These are phyloP conservation scores for Percopsis omiscomaycus DNA, from an alignment of 2,797 vertebrate species.

Conservation along the genomic window DNA sequence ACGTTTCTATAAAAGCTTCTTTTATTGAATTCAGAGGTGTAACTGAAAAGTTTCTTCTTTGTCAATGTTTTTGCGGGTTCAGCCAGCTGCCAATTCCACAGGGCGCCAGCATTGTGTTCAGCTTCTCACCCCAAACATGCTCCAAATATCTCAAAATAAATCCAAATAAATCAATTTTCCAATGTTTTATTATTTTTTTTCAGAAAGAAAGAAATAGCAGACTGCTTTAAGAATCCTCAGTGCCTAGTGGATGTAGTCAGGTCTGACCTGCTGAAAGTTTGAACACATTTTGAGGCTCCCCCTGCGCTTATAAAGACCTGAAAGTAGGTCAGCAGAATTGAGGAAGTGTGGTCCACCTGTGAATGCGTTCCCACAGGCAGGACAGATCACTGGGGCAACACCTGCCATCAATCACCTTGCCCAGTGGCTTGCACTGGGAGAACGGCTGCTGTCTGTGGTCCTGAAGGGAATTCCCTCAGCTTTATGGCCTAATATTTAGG, in stretches of 20 bases:
- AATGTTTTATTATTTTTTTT: too few relatives aligned
- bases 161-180: too few relatives aligned
- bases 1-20: constrained; percentile 19
- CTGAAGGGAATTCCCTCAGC: background rate
- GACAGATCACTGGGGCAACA: constrained; percentile 2
- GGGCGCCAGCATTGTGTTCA: too few relatives aligned
- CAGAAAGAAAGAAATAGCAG: background rate
- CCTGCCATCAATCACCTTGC: constrained; percentile 6
- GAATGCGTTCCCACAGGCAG: background rate
- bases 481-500: background rate
- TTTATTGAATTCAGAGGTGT: constrained; percentile 15
- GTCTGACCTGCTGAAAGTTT: background rate
- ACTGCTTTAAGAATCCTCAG: background rate
- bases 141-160: too few relatives aligned
- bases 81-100: too few relatives aligned
- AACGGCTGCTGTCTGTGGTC: background rate
- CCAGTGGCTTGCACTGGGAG: background rate
- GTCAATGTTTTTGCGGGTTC: too few relatives aligned
- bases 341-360: constrained; percentile 1
- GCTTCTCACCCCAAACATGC: too few relatives aligned
- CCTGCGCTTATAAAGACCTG: background rate
- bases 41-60: too few relatives aligned
- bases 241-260: constrained; percentile 1
- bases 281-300: background rate
- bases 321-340: constrained; percentile 1